Base-by-base conservation (phyloP, 2,888 invertebrate species). In the Eupeodes latifasciatus region DNA sequence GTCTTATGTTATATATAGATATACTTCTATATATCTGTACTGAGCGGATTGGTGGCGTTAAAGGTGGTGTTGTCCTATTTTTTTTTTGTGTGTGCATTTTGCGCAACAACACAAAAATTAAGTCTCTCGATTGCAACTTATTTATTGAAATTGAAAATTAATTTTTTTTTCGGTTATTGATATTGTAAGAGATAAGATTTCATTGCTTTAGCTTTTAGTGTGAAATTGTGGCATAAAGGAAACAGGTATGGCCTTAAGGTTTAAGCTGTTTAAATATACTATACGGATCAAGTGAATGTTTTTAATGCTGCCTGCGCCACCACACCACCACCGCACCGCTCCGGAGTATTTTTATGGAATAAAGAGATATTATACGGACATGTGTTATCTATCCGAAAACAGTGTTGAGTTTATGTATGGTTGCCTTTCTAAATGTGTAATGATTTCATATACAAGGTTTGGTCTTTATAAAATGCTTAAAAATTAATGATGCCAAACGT, bases 101-200 rank as follows among this genome's bases (percentile, higher is more conserved):
- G 69, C 69, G 49, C 53, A 53, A 69, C 36, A 69, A 71, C 64
- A 75, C 51, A 51, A 47, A 86, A 86, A 83, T 83, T 79, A 76
- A 83, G 83, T 83, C 86, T 71, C 55, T 75, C 78, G 67, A 76
- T 53, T 83, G 16, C 62, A 84, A 77, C 67, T 75, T 78, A 82
- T 87, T 87, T 85, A 88, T 88, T 81, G 78, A 85, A 88, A 85
- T 85, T 69, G 77, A 75, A 88, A 88, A 85, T 88, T 81, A 85
- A 81, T 81, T 88, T 88, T 66, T 47, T 66, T 78, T 72, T 74
- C 69, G 74, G 74, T 85, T 88, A 88, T 88, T 88, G 87, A 88
- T 88, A 81, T 64, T 71, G 84, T 14, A n/a, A 9, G 47, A 67
- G 87, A 88, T 88, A 88, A 88, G 84, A 88, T 84, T 88, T 87